Percentiles rank a stretch among this genome's conserved stretches.
phyloP scores from a whole-genome alignment of 2,888 invertebrate genomes.

The Diarsia brunnea region DNA sequence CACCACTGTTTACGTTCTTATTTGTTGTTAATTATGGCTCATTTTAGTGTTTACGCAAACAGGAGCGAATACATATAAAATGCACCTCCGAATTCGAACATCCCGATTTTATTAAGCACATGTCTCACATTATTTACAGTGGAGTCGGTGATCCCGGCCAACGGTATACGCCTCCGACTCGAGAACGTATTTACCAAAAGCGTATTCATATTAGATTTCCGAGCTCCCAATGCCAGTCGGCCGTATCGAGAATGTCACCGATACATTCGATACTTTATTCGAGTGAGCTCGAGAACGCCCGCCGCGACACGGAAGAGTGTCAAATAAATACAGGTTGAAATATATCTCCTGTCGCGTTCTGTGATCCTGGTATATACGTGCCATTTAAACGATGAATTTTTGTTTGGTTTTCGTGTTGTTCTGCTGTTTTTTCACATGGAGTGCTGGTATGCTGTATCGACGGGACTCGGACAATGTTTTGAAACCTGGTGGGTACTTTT shows the following conservation, averaged over 20 bases:
- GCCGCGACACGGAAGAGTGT: constrained; percentile 86
- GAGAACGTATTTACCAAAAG: constrained; percentile 85
- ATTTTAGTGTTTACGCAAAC: constrained; percentile 35
- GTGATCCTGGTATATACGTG: constrained; percentile 85
- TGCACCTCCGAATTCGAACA: constrained; percentile 61
- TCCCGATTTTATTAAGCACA: constrained; percentile 78
- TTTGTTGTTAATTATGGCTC: not conserved
- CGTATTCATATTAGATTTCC: constrained; percentile 90
- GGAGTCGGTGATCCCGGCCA: constrained; percentile 77
- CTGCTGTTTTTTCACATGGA: constrained; percentile 83
- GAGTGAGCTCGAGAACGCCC: constrained; percentile 82
- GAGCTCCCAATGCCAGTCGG: constrained; percentile 83
- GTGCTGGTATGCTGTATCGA: constrained; percentile 85
- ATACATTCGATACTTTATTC: constrained; percentile 88
- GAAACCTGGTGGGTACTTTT: constrained; percentile 83
- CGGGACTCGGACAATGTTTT: constrained; percentile 86
- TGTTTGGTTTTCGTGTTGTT: constrained; percentile 86
- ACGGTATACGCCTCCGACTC: constrained; percentile 78
- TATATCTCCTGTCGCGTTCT: constrained; percentile 84
- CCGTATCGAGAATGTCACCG: constrained; percentile 86
- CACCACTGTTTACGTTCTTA: not conserved
- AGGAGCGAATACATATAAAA: constrained; percentile 56
- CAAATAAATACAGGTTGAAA: constrained; percentile 89
- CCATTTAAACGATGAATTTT: constrained; percentile 87
- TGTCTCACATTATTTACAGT: constrained; percentile 79